Evolutionary conservation across 1,140 invertebrate genomes (phyloP), one percentile per base, ranked within the genome.

Genomic region (Sesamia nonagrioides): DNA sequence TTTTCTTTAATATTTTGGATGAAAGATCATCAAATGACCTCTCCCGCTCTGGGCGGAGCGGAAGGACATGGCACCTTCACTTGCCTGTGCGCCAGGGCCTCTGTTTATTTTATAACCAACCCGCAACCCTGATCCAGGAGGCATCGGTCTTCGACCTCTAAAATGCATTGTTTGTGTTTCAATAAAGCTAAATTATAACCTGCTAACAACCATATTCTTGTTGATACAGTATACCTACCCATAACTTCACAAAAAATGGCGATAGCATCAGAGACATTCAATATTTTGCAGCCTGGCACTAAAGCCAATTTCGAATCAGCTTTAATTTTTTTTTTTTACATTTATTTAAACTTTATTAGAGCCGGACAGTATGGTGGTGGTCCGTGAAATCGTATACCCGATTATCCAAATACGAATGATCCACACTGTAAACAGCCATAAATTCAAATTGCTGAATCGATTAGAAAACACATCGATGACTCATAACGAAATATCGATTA

Each of bases 401-500:
- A 80, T 68, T 54, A 69, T 68, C 54, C 72, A 79, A 85, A 66
- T 66, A 79, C 63, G 81, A 80, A 73, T 50, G 69, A 82, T 54
- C 56, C 76, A 75, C 71, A 83, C 60, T 78, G 52, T 58, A 82
- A 74, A 77, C 75, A 68, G 73, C 60, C 61, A 77, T 86, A 82
- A 84, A 82, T 78, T 66, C 42, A 77, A 77, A 82, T 84, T 80
- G 78, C 82, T 78, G 72, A 80, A 81, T 71, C 66, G 76, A 81
- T 80, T 83, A 80, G 72, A 77, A 63, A 78, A 77, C 69, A 77
- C 56, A 88, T 79, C 81, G 79, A 84, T 88, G 86, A 88, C 83
- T 87, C 84, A 87, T 52, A 77, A 42, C 54, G 74, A 35, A 60
- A 77, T 66, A 84, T 75, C 68, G 79, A 86, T 87, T 87, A 85